Conservation (phyloP, 2,888 invertebrate genomes). For the Didymodactylos carnosus region DNA sequence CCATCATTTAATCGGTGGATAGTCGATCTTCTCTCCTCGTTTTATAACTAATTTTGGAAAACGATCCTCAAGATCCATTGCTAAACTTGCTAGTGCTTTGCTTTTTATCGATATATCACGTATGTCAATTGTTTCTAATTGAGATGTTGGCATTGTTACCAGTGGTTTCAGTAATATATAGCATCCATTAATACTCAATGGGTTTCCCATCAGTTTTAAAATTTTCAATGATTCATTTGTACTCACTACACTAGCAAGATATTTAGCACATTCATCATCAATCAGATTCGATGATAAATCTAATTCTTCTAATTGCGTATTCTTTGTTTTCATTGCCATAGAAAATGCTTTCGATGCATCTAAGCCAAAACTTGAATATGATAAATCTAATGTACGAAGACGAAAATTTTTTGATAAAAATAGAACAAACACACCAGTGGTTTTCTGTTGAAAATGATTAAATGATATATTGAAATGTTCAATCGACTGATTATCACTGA, state of each 20-base stretch:
- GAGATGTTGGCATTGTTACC: background rate
- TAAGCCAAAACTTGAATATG: background rate
- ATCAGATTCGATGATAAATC: background rate
- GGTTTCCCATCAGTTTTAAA: background rate
- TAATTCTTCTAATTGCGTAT: background rate
- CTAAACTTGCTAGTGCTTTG: too few relatives aligned
- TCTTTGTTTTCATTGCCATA: background rate
- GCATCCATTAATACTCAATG: background rate
- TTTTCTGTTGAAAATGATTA: background rate
- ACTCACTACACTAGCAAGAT: background rate
- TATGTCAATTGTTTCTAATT: background rate
- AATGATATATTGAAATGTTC: background rate
- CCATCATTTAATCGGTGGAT: too few relatives aligned
- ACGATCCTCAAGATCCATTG: too few relatives aligned
- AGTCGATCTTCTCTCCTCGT: too few relatives aligned
- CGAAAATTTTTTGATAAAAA: background rate
- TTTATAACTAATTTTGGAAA: too few relatives aligned
- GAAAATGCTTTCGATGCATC: background rate
- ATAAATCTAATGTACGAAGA: background rate
- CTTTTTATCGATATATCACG: too few relatives aligned
- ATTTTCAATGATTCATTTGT: background rate
- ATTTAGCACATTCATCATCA: background rate
- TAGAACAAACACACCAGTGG: background rate
- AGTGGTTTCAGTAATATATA: background rate
- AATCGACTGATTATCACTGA: background rate